A percentile compares a stretch with the other conserved stretches of the same genome.
phyloP scores from a whole-genome alignment of 1,140 invertebrate genomes.

The Fopius arisanus region DNA sequence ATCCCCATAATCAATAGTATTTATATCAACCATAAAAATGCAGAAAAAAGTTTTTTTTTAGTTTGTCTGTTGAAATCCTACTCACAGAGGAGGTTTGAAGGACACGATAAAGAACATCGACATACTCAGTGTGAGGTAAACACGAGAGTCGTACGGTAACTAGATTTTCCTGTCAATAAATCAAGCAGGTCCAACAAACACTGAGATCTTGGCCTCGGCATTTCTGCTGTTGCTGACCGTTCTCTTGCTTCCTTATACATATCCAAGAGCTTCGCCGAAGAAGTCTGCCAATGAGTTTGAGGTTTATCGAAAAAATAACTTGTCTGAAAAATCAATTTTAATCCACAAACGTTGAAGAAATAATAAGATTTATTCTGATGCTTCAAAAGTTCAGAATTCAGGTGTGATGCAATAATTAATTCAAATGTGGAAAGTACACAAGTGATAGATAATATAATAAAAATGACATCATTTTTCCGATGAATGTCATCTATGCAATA shows the following conservation, averaged over 20 bases:
- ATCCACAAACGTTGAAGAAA: no score
- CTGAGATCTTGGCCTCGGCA: slow-evolving; percentile 42
- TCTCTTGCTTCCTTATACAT: background rate
- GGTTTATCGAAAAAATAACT: background rate
- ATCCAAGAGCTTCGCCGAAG: background rate
- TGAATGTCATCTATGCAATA: background rate
- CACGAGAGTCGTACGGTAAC: slow-evolving; percentile 48
- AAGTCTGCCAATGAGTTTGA: background rate
- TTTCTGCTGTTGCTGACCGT: slow-evolving; percentile 42
- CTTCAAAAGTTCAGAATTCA: no score
- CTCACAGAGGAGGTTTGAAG: background rate
- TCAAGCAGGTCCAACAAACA: slow-evolving; percentile 48
- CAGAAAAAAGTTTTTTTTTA: background rate
- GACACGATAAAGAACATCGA: slow-evolving; percentile 7
- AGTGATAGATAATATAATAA: background rate
- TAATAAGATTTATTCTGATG: no score
- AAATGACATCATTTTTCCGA: background rate
- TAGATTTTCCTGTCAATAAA: slow-evolving; percentile 67
- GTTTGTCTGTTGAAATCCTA: background rate
- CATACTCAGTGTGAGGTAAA: background rate
- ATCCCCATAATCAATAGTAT: background rate
- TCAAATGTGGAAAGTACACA: no score
- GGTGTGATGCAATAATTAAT: no score
- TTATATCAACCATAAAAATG: background rate
- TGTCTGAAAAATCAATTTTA: background rate